Conservation (phyloP, 2,888 invertebrate genomes). For the Choreutis nemorana region DNA sequence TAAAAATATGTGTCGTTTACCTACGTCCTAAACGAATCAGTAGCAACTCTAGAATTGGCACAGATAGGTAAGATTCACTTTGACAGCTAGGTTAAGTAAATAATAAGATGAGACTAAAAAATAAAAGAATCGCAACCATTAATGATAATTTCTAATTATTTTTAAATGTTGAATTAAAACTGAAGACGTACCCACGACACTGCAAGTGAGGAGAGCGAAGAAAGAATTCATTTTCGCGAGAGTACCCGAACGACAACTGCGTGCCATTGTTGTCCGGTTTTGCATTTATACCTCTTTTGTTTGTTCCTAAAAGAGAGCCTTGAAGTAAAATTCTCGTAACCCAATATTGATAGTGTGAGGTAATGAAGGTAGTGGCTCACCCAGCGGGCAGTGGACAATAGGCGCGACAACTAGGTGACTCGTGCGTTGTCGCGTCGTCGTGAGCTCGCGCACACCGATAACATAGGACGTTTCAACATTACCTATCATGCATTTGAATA, state of each 20-base stretch:
- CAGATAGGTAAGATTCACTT: background rate
- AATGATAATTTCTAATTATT: conserved; percentile 3
- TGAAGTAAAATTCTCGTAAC: conserved; percentile 65
- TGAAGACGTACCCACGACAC: conserved; percentile 47
- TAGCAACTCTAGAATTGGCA: background rate
- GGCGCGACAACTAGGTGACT: conserved; percentile 63
- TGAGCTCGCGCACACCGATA: conserved; percentile 43
- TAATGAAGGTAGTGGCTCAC: conserved; percentile 54
- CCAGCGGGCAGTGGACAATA: conserved; percentile 55
- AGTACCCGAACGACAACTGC: conserved; percentile 48
- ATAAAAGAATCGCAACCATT: too few species aligned
- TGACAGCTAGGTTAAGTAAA: too few species aligned
- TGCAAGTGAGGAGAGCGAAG: conserved; percentile 38
- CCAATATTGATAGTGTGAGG: conserved; percentile 65
- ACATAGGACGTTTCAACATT: too few species aligned
- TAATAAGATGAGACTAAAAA: too few species aligned
- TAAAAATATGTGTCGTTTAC: background rate
- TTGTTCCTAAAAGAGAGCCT: conserved; percentile 60
- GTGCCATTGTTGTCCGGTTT: conserved; percentile 47
- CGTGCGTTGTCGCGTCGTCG: conserved; percentile 31
- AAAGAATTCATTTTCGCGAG: conserved; percentile 51
- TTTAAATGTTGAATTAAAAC: conserved; percentile 2
- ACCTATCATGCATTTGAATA: too few species aligned
- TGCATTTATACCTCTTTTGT: conserved; percentile 60
- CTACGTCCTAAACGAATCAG: background rate